These are phyloP conservation scores for Caiman crocodilus DNA, from an alignment of 2,797 vertebrate species.

Conservation along the genomic window DNA sequence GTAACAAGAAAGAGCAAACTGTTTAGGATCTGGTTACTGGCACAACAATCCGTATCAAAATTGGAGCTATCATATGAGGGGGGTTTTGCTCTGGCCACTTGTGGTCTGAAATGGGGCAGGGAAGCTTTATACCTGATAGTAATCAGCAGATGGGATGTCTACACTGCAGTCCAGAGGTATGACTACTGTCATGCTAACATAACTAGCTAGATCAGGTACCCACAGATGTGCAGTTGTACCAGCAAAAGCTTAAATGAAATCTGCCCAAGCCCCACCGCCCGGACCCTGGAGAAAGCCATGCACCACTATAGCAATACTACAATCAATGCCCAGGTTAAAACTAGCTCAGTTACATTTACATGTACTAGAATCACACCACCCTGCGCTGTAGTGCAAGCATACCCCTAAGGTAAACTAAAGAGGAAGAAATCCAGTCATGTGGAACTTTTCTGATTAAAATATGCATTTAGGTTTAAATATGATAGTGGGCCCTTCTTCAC, in stretches of 20 bases:
- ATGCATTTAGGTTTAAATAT: slow-evolving; percentile 62
- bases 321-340: slow-evolving; percentile 6
- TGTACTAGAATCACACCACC: slow-evolving; percentile 41
- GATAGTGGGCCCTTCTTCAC: too few relatives aligned
- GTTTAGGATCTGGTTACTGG: background rate
- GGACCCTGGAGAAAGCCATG: background rate
- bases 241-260: background rate
- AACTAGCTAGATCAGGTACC: background rate
- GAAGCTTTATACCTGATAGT: background rate
- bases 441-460: slow-evolving; percentile 74
- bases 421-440: slow-evolving; percentile 46
- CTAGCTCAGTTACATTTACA: slow-evolving; percentile 40
- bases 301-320: background rate
- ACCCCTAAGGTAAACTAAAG: slow-evolving; percentile 45
- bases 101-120: background rate
- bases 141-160: background rate
- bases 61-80: background rate
- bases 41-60: background rate
- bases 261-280: too few relatives aligned
- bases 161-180: background rate
- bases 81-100: background rate
- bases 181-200: background rate
- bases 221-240: background rate
- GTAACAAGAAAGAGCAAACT: background rate
- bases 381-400: slow-evolving; percentile 32